Base-by-base conservation (phyloP, 2,797 vertebrate genomes). In the Serranus cabrilla region DNA sequence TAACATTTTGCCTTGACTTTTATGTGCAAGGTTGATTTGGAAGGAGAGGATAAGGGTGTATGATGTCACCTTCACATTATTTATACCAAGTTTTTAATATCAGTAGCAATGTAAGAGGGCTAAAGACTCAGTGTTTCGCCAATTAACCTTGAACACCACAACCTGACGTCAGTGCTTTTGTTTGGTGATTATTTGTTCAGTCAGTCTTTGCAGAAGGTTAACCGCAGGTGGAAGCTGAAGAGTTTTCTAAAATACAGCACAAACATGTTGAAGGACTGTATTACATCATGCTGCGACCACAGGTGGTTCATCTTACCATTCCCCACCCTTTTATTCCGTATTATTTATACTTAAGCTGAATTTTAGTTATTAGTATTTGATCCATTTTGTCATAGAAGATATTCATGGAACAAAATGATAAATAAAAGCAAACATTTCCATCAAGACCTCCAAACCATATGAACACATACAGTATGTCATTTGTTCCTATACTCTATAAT, bases 11-110 rank as follows among this genome's bases (percentile, higher is more conserved):
- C 20, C 9, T 4, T 17, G 7, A 2, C 4, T 63, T 60, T 25
- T 11, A 59, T 55, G 14, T 50, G 7, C 21, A 64, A n/a, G 18
- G 34, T 23, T 45, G 34, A 62, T 47, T 61, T 47, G 31, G 42
- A 68, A 51, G 16, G 20, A 62, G 43, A 62, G 1, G n/a, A n/a
- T 17, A 40, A 25, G 23, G 11, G 16, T 57, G 3, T 34, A 37
- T 18, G 31, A 25, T 52, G 23, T 65, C 40, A 66, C 50, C 60
- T 66, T 70, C 17, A 55, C 21, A 43, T 37, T 37, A 46, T 68
- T 55, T 56, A 1, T 61, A 14, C 20, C 18, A 65, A 42, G 23
- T 59, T 45, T 74, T 31, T 27, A 8, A n/a, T 67, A 40, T 39
- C 21, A 64, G 2, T 13, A 18, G 31, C 43, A 43, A 16, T 17